phyloP scores from a whole-genome alignment of 2,113 vertebrate species.

The Euleptes europaea region DNA sequence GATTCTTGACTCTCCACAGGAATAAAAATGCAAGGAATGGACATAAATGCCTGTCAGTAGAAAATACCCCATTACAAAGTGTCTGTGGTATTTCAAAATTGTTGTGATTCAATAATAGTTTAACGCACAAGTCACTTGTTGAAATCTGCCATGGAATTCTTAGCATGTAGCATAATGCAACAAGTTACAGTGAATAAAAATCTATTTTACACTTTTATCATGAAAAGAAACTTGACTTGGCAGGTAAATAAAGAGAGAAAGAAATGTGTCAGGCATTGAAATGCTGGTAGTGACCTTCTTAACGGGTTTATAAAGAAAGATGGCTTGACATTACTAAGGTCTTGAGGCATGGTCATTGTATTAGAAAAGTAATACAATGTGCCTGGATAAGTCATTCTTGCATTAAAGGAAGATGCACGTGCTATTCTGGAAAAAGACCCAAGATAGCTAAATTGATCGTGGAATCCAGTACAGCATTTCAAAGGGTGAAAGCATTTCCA shows the following conservation, averaged over 20 bases:
- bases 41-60: not conserved
- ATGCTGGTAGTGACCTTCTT: not conserved
- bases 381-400: not conserved
- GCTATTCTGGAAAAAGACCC: too few relatives aligned
- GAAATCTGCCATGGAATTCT: not conserved
- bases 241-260: not conserved
- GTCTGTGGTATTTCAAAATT: not conserved
- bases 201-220: not conserved
- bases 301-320: not conserved
- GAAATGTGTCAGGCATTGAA: not conserved
- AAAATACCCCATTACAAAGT: not conserved
- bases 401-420: too few relatives aligned
- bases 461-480: too few relatives aligned
- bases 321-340: not conserved
- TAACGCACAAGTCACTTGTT: not conserved
- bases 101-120: not conserved
- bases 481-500: too few relatives aligned
- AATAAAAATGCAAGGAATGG: not conserved
- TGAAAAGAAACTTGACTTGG: not conserved
- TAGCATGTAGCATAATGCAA: not conserved
- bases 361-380: not conserved
- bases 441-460: too few relatives aligned
- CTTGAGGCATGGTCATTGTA: not conserved
- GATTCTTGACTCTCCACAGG: not conserved
- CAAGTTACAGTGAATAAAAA: not conserved